Percentiles rank a stretch among this genome's conserved stretches.
Conservation (phyloP, 2,113 vertebrate genomes). For the Xyrauchen texanus region DNA sequence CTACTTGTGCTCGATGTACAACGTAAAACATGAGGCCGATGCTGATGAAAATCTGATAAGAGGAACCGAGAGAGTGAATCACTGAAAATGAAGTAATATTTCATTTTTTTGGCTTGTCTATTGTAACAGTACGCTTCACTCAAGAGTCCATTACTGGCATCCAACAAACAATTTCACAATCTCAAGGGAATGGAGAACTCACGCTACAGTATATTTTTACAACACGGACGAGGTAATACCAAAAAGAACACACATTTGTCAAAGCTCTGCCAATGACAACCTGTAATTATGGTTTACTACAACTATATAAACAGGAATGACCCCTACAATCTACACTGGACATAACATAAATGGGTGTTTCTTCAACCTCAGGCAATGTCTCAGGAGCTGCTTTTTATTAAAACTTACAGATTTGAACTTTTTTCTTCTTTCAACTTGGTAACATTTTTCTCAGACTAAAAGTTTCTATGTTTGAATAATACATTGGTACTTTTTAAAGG, state of each 20-base stretch:
- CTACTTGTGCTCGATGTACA: constrained; percentile 93
- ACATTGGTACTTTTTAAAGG: too few relatives aligned
- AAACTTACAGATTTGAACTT: too few relatives aligned
- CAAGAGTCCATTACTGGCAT: constrained; percentile 14
- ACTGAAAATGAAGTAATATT: not conserved
- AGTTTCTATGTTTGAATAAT: too few relatives aligned
- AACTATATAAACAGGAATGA: not conserved
- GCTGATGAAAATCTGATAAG: constrained; percentile 89
- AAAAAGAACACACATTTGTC: not conserved
- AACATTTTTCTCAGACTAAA: too few relatives aligned
- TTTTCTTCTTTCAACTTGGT: too few relatives aligned
- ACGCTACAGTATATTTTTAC: not conserved
- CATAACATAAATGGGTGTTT: not conserved
- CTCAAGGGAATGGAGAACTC: not conserved
- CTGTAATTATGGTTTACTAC: constrained; percentile 26
- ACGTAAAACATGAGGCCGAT: constrained; percentile 98
- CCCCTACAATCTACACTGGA: constrained; percentile 1
- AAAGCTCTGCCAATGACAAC: too few relatives aligned
- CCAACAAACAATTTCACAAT: not conserved
- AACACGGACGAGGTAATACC: not conserved
- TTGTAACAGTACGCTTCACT: not conserved
- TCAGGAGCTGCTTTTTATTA: too few relatives aligned
- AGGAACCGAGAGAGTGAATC: constrained; percentile 38
- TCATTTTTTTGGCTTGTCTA: too few relatives aligned
- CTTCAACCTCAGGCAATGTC: too few relatives aligned